Conservation (phyloP, 2,797 vertebrate genomes). For the Euthynnus affinis region DNA sequence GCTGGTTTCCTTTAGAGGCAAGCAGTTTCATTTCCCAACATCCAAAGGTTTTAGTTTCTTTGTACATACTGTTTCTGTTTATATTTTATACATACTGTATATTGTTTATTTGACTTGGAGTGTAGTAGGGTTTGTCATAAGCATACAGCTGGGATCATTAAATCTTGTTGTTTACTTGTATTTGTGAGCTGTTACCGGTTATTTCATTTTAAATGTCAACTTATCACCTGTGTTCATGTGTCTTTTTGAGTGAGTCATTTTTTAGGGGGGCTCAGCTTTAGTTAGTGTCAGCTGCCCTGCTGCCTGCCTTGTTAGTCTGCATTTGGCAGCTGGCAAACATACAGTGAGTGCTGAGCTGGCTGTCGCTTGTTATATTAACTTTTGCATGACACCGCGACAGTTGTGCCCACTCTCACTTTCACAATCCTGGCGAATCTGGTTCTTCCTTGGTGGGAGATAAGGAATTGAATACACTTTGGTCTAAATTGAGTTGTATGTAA, state of each 20-base stretch:
- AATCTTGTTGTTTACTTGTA: background rate
- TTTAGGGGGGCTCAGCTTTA: background rate
- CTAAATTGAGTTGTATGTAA: background rate
- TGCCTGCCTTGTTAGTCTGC: slow-evolving; percentile 20
- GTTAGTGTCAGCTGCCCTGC: slow-evolving; percentile 31
- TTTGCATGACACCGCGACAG: background rate
- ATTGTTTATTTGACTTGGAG: background rate
- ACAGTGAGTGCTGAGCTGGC: slow-evolving; percentile 7
- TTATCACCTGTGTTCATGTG: slow-evolving; percentile 17
- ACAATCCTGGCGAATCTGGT: background rate
- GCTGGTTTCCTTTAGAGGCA: background rate
- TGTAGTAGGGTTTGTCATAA: background rate
- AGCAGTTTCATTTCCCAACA: background rate
- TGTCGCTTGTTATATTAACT: slow-evolving; percentile 5
- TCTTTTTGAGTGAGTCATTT: slow-evolving; percentile 21
- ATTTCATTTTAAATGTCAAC: slow-evolving; percentile 12
- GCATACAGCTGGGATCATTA: background rate
- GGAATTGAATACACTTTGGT: background rate
- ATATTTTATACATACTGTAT: background rate
- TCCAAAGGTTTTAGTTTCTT: background rate
- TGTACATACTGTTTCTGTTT: background rate
- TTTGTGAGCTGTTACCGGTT: background rate
- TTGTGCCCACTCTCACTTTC: background rate
- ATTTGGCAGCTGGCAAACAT: background rate
- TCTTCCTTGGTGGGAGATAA: background rate